phyloP scores from a whole-genome alignment of 1,140 invertebrate species.

The Cataglyphis hispanica region DNA sequence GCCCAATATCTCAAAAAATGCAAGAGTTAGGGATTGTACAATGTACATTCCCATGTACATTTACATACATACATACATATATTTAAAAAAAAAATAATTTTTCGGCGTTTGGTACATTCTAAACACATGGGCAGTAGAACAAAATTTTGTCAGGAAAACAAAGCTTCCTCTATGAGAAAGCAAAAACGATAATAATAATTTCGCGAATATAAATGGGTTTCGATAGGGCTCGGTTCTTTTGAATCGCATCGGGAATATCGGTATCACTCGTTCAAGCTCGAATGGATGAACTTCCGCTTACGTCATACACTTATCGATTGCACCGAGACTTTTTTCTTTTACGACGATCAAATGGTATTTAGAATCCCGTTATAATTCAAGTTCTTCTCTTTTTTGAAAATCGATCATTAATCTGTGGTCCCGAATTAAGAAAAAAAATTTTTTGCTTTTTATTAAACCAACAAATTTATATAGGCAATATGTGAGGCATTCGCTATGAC shows the following conservation, averaged over 20 bases:
- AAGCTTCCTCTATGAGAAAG: too few relatives aligned
- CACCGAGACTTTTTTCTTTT: background rate
- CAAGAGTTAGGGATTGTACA: too few relatives aligned
- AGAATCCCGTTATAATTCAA: background rate
- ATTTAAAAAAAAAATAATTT: too few relatives aligned
- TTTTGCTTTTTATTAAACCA: constrained; percentile 3
- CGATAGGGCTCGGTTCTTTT: constrained; percentile 15
- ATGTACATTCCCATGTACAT: too few relatives aligned
- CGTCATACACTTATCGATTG: constrained; percentile 29
- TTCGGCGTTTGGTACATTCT: too few relatives aligned
- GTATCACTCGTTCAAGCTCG: constrained; percentile 29
- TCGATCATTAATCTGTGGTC: constrained; percentile 20
- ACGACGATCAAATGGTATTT: constrained; percentile 15
- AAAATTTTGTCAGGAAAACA: too few relatives aligned
- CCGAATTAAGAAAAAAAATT: background rate
- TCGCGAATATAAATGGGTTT: constrained; percentile 35
- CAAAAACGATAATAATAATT: too few relatives aligned
- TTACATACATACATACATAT: too few relatives aligned
- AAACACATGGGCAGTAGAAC: too few relatives aligned
- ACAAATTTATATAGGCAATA: background rate
- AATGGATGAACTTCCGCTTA: constrained; percentile 49
- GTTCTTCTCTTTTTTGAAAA: background rate
- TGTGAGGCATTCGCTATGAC: background rate
- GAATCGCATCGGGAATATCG: constrained; percentile 44
- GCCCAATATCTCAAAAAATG: too few relatives aligned